Evolutionary conservation across 2,888 invertebrate species (phyloP), one percentile per base, ranked within the genome.

Genomic region (Anthoptus insignis): DNA sequence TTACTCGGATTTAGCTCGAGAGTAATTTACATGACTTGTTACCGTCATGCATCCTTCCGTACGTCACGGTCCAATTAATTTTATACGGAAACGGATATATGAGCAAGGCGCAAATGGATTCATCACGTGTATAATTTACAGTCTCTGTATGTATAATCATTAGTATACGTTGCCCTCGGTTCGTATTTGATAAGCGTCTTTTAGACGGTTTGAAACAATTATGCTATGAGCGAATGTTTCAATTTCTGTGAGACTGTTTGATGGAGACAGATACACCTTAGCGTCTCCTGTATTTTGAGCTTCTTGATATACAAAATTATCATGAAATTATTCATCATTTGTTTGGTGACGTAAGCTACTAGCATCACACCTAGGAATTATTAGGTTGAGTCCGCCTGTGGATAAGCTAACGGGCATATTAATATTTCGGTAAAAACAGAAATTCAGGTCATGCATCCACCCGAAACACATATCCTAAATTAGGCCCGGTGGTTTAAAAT

Each of bases 61-160:
- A 78, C 80, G 87, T 87, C 86, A 87, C 85, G 83, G 88, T 75
- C 88, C 90, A 88, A 91, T 92, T 91, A 91, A 92, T 92, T 88
- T 90, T 85, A 88, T 83, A 83, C 90, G 91, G 91, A 91, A 91
- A 83, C 89, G 90, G 91, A 91, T 87, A 89, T 87, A 84, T 81
- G 82, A 84, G 86, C 84, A 79, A 81, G 81, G 83, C 86, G 85
- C 84, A 88, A 91, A 88, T 84, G 87, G 85, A 83, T 81, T 88
- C 88, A 86, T 86, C 84, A 84, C 77, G 81, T 79, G 81, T 83
- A 82, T 86, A 84, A 86, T 86, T 83, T 83, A 82, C 77, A 72
- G 75, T 75, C 68, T 47, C 57, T 57, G 50, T 64, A 56, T 50
- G 67, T 64, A 59, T 63, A 57, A 57, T 57, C 49, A 57, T 64